These are phyloP conservation scores for Natator depressus DNA, from an alignment of 2,113 vertebrate genomes.

Conservation along the genomic window DNA sequence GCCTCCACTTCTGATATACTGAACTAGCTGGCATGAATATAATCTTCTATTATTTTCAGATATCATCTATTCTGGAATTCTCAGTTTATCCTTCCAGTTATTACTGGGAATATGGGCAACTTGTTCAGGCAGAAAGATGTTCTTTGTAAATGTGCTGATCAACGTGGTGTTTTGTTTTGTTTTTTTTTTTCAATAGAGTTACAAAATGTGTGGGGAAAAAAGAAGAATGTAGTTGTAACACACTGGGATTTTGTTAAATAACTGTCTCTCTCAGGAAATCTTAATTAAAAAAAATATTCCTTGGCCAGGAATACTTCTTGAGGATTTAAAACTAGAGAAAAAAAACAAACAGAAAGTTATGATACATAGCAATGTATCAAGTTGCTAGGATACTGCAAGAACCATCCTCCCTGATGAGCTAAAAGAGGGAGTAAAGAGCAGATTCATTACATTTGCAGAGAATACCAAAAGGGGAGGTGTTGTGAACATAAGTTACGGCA, in stretches of 20 bases:
- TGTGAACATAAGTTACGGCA: background rate
- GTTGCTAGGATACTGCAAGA: accelerated
- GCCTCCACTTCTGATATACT: background rate
- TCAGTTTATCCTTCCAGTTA: slow-evolving; percentile 47
- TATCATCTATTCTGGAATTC: slow-evolving; percentile 51
- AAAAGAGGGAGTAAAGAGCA: background rate
- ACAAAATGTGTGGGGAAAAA: background rate
- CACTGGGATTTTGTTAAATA: background rate
- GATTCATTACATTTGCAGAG: background rate
- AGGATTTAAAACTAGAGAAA: accelerated
- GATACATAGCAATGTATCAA: accelerated
- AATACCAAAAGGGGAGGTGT: background rate
- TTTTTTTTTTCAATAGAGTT: background rate
- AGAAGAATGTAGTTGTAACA: accelerated
- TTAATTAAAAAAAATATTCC: accelerated
- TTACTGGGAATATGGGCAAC: background rate
- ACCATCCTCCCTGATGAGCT: background rate
- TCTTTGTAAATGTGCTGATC: background rate
- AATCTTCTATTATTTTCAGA: slow-evolving; percentile 24
- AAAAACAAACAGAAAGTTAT: background rate
- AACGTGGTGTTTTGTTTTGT: background rate
- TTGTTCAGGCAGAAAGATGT: slow-evolving; percentile 1
- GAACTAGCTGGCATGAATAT: slow-evolving; percentile 46
- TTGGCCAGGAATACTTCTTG: background rate
- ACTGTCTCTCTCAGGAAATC: background rate